Base-by-base conservation (phyloP, 1,140 invertebrate species). In the Zaprionus taronus region DNA sequence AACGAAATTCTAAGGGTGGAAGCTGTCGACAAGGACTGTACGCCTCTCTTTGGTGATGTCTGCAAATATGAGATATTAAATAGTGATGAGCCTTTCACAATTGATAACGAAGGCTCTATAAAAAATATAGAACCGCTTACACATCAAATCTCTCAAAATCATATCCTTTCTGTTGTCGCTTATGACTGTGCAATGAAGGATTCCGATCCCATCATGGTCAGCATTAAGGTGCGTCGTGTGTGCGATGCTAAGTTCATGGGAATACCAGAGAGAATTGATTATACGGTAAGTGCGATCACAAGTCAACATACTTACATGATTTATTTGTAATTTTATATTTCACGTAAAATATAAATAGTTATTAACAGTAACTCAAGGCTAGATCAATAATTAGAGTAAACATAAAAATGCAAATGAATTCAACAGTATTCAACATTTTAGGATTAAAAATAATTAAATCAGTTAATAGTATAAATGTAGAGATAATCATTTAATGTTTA, bases 21-120 rank as follows among this genome's bases (percentile, higher is more conserved):
- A 87, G 98, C 98, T 0, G 96, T 96, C 0, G 98, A 99, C 91
- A 94, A 97, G 36, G 98, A 99, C 92, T 98, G 97, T 91, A 98
- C 98, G 2, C 96, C 97, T 12, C 96, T 97, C 76, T 98, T 96
- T 93, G 97, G 97, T 5, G 97, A 98, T 90, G 97, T 99, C 24
- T 99, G 98, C 95, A 98, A 98, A 92, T 99, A 99, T 93, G 97
- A 99, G 92, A 98, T 99, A 72, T 93, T 98, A 1, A 98, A 97
- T 1, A 95, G 95, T 34, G 96, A 97, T 87, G 97, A 98, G 86
- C 98, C 98, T 0, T 99, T 99, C 93, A 95, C 95, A 47, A 98
- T 99, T 91, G 97, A 98, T 93, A 97, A 97, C 85, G 97, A 98
- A 91, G 98, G 97, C 94, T 93, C 93, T 12, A 97, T 99, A 63